phyloP scores from a whole-genome alignment of 2,888 invertebrate genomes.

The Agrochola litura region DNA sequence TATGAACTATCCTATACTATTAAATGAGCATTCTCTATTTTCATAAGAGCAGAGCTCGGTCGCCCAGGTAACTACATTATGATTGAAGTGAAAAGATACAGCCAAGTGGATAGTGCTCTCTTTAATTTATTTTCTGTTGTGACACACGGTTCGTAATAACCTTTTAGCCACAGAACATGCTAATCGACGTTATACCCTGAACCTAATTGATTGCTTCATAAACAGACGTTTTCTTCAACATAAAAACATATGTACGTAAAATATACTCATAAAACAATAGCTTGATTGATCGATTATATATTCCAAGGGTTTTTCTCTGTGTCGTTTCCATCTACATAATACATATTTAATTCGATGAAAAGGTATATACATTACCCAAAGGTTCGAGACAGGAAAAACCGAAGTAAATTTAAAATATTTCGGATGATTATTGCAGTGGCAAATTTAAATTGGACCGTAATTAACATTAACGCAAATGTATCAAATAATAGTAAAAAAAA shows the following conservation, averaged over 20 bases:
- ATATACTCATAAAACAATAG: slow-evolving; percentile 39
- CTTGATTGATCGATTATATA: slow-evolving; percentile 61
- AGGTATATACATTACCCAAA: slow-evolving; percentile 48
- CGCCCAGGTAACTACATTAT: not conserved
- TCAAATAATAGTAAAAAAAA: not conserved
- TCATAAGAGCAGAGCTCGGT: no score
- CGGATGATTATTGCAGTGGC: slow-evolving; percentile 1
- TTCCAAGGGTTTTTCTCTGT: slow-evolving; percentile 44
- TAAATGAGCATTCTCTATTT: no score
- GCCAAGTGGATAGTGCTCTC: not conserved
- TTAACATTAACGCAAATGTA: slow-evolving; percentile 6
- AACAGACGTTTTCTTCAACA: slow-evolving; percentile 41
- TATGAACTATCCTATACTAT: no score
- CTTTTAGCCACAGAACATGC: slow-evolving; percentile 21
- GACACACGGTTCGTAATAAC: not conserved
- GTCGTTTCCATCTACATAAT: slow-evolving; percentile 58
- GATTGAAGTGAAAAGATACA: not conserved
- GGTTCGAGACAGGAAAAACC: slow-evolving; percentile 21
- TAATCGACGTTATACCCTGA: slow-evolving; percentile 15
- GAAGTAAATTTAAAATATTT: slow-evolving; percentile 37
- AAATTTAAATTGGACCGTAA: slow-evolving; percentile 13
- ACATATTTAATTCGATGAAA: slow-evolving; percentile 58
- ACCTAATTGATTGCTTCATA: slow-evolving; percentile 48
- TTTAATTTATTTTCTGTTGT: slow-evolving; percentile 5
- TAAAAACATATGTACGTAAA: slow-evolving; percentile 25